Evolutionary conservation across 2,888 invertebrate species (phyloP).

Genomic region (Exocentrus adspersus): DNA sequence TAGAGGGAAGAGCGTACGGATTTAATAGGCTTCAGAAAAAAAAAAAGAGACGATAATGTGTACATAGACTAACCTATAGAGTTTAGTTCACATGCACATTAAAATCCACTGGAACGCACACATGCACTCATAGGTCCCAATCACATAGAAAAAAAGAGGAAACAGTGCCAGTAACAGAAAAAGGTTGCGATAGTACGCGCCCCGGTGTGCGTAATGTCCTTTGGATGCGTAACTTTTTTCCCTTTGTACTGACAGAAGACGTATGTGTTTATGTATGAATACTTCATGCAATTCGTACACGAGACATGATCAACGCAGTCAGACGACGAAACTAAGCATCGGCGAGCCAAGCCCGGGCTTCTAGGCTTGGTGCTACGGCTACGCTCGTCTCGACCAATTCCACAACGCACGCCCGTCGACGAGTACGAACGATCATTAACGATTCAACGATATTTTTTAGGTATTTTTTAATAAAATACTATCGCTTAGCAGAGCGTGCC

Average conservation of each 20-base stretch:
- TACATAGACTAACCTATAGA: slow-evolving; percentile 50
- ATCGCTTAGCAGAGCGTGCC: slow-evolving; percentile 1
- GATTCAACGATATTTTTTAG: slow-evolving; percentile 31
- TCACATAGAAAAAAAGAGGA: slow-evolving; percentile 18
- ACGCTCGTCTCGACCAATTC: slow-evolving; percentile 43
- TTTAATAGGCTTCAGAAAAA: slow-evolving; percentile 21
- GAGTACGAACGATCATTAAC: slow-evolving; percentile 39
- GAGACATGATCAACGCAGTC: slow-evolving; percentile 19
- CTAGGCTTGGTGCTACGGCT: slow-evolving; percentile 47
- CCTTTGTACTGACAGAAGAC: slow-evolving; percentile 25
- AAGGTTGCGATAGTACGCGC: slow-evolving; percentile 12
- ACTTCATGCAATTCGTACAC: slow-evolving; percentile 18
- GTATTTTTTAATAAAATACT: slow-evolving; percentile 22
- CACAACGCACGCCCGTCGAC: slow-evolving; percentile 46
- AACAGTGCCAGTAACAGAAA: slow-evolving; percentile 6
- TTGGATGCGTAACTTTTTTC: slow-evolving; percentile 11
- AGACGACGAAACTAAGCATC: slow-evolving; percentile 27
- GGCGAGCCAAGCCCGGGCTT: slow-evolving; percentile 48
- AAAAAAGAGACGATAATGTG: slow-evolving; percentile 43
- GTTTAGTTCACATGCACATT: slow-evolving; percentile 44
- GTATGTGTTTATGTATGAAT: slow-evolving; percentile 13
- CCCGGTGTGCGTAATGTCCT: slow-evolving; percentile 3
- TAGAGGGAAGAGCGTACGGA: slow-evolving; percentile 7
- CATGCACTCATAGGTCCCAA: slow-evolving; percentile 28
- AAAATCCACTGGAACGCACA: slow-evolving; percentile 31